Base-by-base conservation (phyloP, 2,888 invertebrate species). In the Aphrophora alni region DNA sequence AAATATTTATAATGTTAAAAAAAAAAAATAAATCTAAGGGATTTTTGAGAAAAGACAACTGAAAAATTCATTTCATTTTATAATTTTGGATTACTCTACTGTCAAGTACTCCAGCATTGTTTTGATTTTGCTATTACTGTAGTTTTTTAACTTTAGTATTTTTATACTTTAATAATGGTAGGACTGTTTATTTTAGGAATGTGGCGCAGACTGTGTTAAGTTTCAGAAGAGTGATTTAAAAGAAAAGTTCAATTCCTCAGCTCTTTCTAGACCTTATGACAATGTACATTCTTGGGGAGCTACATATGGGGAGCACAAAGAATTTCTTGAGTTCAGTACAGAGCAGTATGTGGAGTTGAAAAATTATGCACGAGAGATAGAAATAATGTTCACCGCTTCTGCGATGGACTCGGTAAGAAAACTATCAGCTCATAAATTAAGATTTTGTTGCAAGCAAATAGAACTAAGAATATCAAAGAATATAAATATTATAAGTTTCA, bases 231-330 rank as follows among this genome's bases (percentile, higher is more conserved):
- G 94, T 0, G 91, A 92, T 87, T 88, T 95, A 44, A 85, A 88
- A 38, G 92, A 93, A 85, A 95, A 95, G 88, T 96, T 95, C 86
- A 95, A 93, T 73, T 88, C 90, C 86, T 88, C 89, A 83, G 94
- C 94, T 44, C 87, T 95, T 81, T 88, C 90, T 75, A 89, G 91
- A 69, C 90, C 91, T 0, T 96, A 96, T 86, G 86, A 88, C 33
- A 91, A 90, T 81, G 86, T 88, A 7, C 92, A 95, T 88, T 93
- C 95, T 0, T 96, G 94, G 92, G 95, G 95, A 0, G 87, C 88
- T 83, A 95, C 95, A 0, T 96, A 96, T 86, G 95, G 95, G 0
- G 93, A 94, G 68, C 96, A 96, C 86, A 95, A 95, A 88, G 86
- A 87, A 74, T 91, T 90, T 87, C 88, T 96, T 72, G 95, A 96